A percentile compares a stretch with the other conserved stretches of the same genome.
Evolutionary conservation across 2,888 invertebrate species (phyloP).

Genomic region (Brachyopa scutellaris): DNA sequence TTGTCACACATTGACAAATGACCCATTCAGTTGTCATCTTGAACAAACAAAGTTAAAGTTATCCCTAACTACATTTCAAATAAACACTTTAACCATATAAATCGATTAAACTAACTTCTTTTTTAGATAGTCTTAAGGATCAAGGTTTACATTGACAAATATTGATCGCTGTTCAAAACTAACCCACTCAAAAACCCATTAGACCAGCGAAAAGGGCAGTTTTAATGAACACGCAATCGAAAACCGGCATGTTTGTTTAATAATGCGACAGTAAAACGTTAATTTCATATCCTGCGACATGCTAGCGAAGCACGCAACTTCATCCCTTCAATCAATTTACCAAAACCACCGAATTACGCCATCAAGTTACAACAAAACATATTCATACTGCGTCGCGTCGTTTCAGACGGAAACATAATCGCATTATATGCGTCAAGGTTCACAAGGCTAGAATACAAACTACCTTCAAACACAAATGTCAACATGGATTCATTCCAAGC

Average conservation of each 20-base stretch:
- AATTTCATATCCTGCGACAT: not conserved
- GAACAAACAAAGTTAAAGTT: no score
- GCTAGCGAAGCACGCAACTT: not conserved
- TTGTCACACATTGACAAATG: no score
- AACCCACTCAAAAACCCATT: not conserved
- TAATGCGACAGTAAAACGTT: not conserved
- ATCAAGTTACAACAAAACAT: not conserved
- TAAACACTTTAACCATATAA: no score
- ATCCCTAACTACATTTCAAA: no score
- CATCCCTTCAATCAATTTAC: not conserved
- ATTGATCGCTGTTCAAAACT: no score
- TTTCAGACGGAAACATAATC: slow-evolving; percentile 43
- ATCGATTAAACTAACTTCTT: no score
- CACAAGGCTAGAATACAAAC: slow-evolving; percentile 38
- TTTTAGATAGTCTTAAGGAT: no score
- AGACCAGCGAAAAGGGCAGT: slow-evolving; percentile 1
- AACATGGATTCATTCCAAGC: slow-evolving; percentile 40
- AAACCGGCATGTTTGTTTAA: not conserved
- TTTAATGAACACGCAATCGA: slow-evolving; percentile 16
- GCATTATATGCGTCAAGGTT: slow-evolving; percentile 47
- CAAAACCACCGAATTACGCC: slow-evolving; percentile 19
- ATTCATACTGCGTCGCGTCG: no score
- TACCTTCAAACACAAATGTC: slow-evolving; percentile 51
- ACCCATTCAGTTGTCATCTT: no score
- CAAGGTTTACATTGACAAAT: no score